phyloP scores from a whole-genome alignment of 2,113 vertebrate genomes.

The Alosa alosa region DNA sequence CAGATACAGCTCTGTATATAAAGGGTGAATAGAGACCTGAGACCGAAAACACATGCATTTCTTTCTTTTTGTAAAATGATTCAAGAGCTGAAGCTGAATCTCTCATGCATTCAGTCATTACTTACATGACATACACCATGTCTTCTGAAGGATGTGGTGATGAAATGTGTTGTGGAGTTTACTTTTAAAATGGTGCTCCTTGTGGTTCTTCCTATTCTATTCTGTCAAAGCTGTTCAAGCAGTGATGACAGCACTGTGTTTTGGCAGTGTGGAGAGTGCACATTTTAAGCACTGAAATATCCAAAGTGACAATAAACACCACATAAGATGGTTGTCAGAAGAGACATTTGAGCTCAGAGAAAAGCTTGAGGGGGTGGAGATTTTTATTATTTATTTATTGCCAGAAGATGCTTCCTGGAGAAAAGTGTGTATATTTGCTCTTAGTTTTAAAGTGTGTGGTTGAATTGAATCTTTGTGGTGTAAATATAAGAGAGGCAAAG shows the following conservation, averaged over 20 bases:
- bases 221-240: neutral
- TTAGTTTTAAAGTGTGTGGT: neutral
- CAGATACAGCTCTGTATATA: neutral
- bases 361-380: neutral
- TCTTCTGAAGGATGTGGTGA: neutral
- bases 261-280: neutral
- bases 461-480: neutral
- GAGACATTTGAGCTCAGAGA: neutral
- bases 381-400: constrained; percentile 1
- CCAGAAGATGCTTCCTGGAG: neutral
- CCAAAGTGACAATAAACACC: constrained; percentile 15
- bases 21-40: neutral
- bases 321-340: neutral
- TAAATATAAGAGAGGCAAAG: constrained; percentile 28
- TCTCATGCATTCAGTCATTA: neutral
- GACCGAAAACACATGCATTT: neutral
- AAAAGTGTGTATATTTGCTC: neutral
- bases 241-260: neutral
- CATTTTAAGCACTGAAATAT: neutral
- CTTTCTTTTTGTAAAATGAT: neutral
- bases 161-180: neutral
- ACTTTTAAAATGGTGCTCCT: neutral
- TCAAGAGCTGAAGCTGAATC: neutral
- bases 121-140: neutral
- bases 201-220: neutral